These are phyloP conservation scores for Agapornis canus DNA, from an alignment of 2,797 vertebrate genomes.

Conservation along the genomic window DNA sequence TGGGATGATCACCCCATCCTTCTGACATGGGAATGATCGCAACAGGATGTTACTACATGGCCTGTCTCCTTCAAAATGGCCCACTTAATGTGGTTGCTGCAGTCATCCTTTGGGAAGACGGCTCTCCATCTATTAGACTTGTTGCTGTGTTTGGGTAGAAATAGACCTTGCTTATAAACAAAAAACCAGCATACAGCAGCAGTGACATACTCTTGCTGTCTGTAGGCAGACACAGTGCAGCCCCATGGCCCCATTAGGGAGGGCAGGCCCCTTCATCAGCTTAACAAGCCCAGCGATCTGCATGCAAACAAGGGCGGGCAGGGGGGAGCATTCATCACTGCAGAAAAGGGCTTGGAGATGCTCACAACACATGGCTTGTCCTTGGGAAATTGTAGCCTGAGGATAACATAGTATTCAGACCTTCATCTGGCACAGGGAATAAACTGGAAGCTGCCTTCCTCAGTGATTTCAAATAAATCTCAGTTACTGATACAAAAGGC, in stretches of 20 bases:
- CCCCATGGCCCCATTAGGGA: background rate
- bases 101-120: background rate
- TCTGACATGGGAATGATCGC: accelerated
- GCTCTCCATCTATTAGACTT: accelerated
- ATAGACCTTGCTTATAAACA: background rate
- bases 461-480: conserved; percentile 76
- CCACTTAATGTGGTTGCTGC: background rate
- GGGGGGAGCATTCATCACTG: conserved; percentile 54
- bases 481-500: conserved; percentile 78
- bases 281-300: conserved; percentile 64
- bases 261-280: conserved; percentile 57
- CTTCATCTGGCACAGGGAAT: conserved; percentile 74
- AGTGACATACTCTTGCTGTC: background rate
- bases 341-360: conserved; percentile 50
- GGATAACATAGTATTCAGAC: conserved; percentile 64
- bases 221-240: background rate
- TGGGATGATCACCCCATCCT: background rate
- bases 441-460: conserved; percentile 64
- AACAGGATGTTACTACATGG: background rate
- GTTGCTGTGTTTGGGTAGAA: background rate
- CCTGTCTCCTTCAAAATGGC: background rate
- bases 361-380: conserved; percentile 70
- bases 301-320: conserved; percentile 54
- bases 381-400: conserved; percentile 77
- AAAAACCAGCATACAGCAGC: background rate